Base-by-base conservation (phyloP, 2,113 vertebrate species). In the Colaptes auratus region DNA sequence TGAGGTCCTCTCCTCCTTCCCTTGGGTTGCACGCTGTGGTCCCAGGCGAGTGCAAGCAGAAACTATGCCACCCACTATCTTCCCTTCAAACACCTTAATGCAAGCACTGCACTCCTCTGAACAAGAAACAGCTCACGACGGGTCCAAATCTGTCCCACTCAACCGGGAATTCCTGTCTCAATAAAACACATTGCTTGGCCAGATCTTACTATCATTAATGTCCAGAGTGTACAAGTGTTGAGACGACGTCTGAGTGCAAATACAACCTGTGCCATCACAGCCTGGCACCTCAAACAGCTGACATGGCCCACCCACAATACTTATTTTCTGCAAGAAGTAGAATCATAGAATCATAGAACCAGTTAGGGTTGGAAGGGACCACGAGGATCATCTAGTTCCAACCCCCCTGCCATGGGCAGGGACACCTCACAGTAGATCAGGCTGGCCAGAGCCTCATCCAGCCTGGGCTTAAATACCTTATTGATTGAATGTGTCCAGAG, bases 161-260 rank as follows among this genome's bases (percentile, higher is more conserved):
- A 50, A 1, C 13, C 2, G 23, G 24, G 15, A 79, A 15, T 6
- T 35, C 44, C 36, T 14, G 25, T 4, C 15, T 12, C 61, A 30
- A 0, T 6, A 30, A n/a, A 30, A 21, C 2, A 30, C 0, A 14
- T 6, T 31, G 12, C 0, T 3, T 4, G 55, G 14, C 50, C 31
- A 42, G 28, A 48, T 11, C 25, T 15, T 8, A 19, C 8, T 30
- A 78, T 15, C 20, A 56, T 23, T 65, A 61, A 61, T 56, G 21
- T 4, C 44, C 13, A 5, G 24, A 35, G 35, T 4, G 24, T 15
- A 12, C 20, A 53, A 18, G 20, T 18, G 64, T 66, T 44, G 30
- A 12, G 14, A 48, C 0, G 0, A 33, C 6, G 48, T 44, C 53
- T 16, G 36, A 15, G 18, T 50, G 48, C 19, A 75, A 39, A 18